Conservation (phyloP, 2,797 vertebrate genomes). For the Lithobates sylvaticus region DNA sequence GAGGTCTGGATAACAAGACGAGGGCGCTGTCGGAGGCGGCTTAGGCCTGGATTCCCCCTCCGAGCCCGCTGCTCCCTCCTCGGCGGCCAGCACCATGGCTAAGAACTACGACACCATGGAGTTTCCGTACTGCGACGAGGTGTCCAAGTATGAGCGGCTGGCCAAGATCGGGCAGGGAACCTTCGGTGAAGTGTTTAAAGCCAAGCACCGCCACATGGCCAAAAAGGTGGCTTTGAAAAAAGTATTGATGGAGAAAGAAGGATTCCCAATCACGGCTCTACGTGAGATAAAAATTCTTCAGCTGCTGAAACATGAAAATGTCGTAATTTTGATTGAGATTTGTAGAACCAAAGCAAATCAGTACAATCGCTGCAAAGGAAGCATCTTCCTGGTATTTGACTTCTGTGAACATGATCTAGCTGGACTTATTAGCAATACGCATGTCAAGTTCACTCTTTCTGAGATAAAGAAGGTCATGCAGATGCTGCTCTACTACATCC, state of each 20-base stretch:
- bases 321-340: conserved; percentile 98
- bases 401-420: conserved; percentile 98
- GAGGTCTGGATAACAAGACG: no score
- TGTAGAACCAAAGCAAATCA: conserved; percentile 98
- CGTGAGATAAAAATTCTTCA: conserved; percentile 98
- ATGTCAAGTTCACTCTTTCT: conserved; percentile 94
- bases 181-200: conserved; percentile 98
- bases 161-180: conserved; percentile 98
- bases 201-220: conserved; percentile 92
- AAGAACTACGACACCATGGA: conserved; percentile 97
- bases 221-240: conserved; percentile 97
- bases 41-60: conserved; percentile 9
- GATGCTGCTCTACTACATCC: conserved; percentile 98
- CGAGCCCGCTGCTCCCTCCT: conserved; percentile 48
- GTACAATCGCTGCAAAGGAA: conserved; percentile 97
- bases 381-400: conserved; percentile 97
- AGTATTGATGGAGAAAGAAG: conserved; percentile 98
- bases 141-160: conserved; percentile 97
- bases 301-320: conserved; percentile 96
- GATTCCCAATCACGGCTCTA: conserved; percentile 97
- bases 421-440: conserved; percentile 93
- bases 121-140: conserved; percentile 96
- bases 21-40: no score
- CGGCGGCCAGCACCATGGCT: conserved; percentile 86
- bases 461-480: conserved; percentile 99